phyloP scores from a whole-genome alignment of 2,113 vertebrate genomes.

The Eudyptes chrysolophus region DNA sequence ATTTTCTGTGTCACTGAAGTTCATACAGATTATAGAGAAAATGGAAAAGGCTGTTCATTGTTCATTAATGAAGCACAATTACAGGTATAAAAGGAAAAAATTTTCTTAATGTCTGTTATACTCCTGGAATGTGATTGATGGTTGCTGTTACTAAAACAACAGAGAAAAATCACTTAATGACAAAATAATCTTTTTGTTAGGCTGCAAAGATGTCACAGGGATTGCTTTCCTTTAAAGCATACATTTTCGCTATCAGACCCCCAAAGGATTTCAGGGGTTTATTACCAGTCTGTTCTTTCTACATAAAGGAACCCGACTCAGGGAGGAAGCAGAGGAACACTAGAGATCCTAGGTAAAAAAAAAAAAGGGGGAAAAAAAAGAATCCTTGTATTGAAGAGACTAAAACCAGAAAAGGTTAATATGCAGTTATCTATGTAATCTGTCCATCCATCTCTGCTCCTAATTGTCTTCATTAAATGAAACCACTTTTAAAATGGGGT shows the following conservation, averaged over 20 bases:
- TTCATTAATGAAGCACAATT: conserved; percentile 8
- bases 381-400: background rate
- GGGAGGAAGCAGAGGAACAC: background rate
- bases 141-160: conserved; percentile 1
- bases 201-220: background rate
- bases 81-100: background rate
- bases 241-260: background rate
- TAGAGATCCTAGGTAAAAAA: background rate
- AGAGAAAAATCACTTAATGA: conserved; percentile 6
- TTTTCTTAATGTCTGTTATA: background rate
- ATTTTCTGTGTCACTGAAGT: background rate
- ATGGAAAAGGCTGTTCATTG: background rate
- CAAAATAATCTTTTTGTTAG: conserved; percentile 4
- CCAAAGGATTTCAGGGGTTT: background rate
- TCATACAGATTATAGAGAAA: background rate
- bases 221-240: background rate
- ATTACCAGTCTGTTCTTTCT: background rate
- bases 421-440: background rate
- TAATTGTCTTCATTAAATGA: conserved; percentile 14
- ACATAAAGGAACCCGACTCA: background rate
- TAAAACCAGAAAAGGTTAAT: background rate
- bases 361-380: background rate
- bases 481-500: background rate
- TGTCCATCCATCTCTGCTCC: background rate
- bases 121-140: background rate